Evolutionary conservation across 1,140 invertebrate species (phyloP).

Genomic region (Pissodes strobi): DNA sequence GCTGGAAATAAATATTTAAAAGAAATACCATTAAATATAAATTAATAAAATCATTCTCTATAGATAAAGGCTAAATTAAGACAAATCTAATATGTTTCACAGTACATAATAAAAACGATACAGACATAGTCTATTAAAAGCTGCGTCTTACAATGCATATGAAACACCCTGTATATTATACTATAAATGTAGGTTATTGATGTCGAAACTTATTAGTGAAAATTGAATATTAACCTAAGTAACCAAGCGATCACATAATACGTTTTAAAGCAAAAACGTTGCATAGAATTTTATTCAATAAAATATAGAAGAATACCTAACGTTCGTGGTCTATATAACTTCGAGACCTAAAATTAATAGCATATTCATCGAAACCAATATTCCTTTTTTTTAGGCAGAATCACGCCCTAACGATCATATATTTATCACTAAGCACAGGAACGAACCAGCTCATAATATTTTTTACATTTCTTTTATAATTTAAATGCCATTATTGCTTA

Average conservation of each 20-base stretch:
- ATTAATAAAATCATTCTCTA: too few species aligned
- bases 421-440: slow-evolving; percentile 27
- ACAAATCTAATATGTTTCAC: not conserved
- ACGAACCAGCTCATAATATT: slow-evolving; percentile 13
- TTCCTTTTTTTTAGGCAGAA: slow-evolving; percentile 24
- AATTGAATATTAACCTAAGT: not conserved
- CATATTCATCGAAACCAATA: slow-evolving; percentile 22
- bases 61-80: too few species aligned
- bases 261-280: slow-evolving; percentile 13
- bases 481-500: too few species aligned
- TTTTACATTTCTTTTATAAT: not conserved
- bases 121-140: not conserved
- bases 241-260: slow-evolving; percentile 9
- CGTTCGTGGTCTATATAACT: slow-evolving; percentile 20
- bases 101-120: not conserved
- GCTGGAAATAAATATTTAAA: too few species aligned
- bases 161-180: slow-evolving; percentile 21
- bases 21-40: too few species aligned
- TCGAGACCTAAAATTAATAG: slow-evolving; percentile 19
- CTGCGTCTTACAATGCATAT: slow-evolving; percentile 16
- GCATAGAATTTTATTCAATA: slow-evolving; percentile 27
- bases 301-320: slow-evolving; percentile 21
- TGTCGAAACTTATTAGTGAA: not conserved
- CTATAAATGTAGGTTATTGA: slow-evolving; percentile 17
- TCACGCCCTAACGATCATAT: slow-evolving; percentile 24